phyloP scores from a whole-genome alignment of 2,888 invertebrate genomes.

The Sarcophaga subvicina region DNA sequence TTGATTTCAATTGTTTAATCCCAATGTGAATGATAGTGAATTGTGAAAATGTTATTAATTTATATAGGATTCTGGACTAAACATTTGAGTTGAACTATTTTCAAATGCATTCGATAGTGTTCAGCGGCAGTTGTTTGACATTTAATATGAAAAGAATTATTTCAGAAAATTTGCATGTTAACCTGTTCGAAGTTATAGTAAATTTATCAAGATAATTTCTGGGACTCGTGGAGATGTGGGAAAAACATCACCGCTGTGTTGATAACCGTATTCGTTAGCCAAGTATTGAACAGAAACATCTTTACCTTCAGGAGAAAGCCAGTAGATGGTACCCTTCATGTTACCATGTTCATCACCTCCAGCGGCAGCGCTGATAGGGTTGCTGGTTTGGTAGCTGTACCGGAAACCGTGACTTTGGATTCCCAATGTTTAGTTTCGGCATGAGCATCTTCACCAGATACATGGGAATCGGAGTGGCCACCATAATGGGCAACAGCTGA shows the following conservation, averaged over 20 bases:
- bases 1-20: background rate
- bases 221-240: too few relatives aligned
- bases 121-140: too few relatives aligned
- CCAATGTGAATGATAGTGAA: too few relatives aligned
- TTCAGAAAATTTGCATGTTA: background rate
- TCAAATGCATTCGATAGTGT: too few relatives aligned
- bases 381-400: too few relatives aligned
- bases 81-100: too few relatives aligned
- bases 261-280: constrained; percentile 69
- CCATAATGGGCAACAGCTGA: background rate
- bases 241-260: too few relatives aligned
- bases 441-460: constrained; percentile 59
- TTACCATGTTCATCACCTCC: constrained; percentile 76
- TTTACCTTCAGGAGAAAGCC: constrained; percentile 77
- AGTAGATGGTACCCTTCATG: constrained; percentile 75
- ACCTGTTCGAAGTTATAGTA: background rate
- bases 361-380: constrained; percentile 67
- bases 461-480: background rate
- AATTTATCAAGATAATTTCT: too few relatives aligned
- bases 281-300: constrained; percentile 74
- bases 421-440: constrained; percentile 51
- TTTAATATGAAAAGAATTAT: background rate
- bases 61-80: too few relatives aligned
- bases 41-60: too few relatives aligned
- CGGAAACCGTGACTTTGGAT: constrained; percentile 69